Percentiles rank a stretch among this genome's conserved stretches.
phyloP scores from a whole-genome alignment of 2,113 vertebrate species.

The Cyprinus carpio region DNA sequence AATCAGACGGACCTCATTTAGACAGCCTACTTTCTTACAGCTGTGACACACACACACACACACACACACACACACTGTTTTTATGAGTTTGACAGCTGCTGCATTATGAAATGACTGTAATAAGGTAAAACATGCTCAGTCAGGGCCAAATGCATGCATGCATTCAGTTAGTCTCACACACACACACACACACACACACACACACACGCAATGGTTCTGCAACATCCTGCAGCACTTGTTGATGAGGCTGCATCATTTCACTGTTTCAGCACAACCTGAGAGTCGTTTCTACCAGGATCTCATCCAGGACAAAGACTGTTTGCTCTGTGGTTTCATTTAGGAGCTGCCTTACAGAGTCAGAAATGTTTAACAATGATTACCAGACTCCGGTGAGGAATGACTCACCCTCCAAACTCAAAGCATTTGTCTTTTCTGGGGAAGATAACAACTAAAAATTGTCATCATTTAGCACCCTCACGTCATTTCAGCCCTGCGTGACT shows the following conservation, averaged over 20 bases:
- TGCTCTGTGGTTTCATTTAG: background rate
- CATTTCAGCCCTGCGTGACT: background rate
- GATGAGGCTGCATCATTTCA: background rate
- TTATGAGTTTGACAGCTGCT: background rate
- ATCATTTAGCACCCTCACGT: background rate
- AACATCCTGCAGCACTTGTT: slow-evolving; percentile 28
- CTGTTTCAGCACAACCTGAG: background rate
- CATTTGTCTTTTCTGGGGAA: background rate
- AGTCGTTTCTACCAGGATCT: slow-evolving; percentile 9
- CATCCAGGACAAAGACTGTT: slow-evolving; percentile 16
- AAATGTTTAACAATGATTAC: background rate
- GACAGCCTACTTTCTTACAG: background rate
- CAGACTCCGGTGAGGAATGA: background rate
- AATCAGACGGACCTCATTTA: slow-evolving; percentile 1
- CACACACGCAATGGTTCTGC: slow-evolving; percentile 1
- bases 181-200: background rate
- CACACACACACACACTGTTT: too few species aligned
- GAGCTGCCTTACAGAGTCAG: background rate
- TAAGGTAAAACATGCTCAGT: background rate
- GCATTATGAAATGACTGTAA: slow-evolving; percentile 23
- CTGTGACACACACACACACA: background rate
- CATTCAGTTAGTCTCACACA: background rate
- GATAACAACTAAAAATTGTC: background rate
- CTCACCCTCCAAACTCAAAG: slow-evolving; percentile 2
- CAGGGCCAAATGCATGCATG: background rate